Evolutionary conservation across 2,888 invertebrate species (phyloP), one percentile per base, ranked within the genome.

Genomic region (Oscheius sp.): DNA sequence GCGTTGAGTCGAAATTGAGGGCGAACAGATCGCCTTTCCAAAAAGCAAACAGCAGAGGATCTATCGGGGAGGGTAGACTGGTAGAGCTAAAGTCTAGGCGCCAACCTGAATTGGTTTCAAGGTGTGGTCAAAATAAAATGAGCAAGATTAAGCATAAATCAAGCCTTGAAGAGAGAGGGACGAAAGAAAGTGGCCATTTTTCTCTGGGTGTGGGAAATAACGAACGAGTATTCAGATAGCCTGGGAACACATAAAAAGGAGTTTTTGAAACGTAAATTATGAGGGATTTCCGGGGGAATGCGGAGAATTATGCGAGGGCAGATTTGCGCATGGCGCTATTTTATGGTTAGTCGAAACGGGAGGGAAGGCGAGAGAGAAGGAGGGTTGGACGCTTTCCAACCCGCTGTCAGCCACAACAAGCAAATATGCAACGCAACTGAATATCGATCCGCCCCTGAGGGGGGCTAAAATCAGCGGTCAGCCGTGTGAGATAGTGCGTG

Each of bases 351-450:
- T 68, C 68, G 53, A 68, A 68, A 68, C 35, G 68, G 42, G 42
- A 42, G 42, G 42, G 42, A 42, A 7, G 7, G 42, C 35, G 68
- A 7, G 42, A 42, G 42, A 7, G 42, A 42, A 7, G 7, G 42
- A 42, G 42, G 53, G 68, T 55, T 68, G 68, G 68, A 68, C 42
- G 68, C 68, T 55, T 55, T 53, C 68, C 68, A 68, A 68, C 53
- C 68, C 68, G 68, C 68, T 68, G 68, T 68, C 68, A 68, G 68
- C 68, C 70, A 70, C 70, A 70, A 70, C 70, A 70, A 70, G 58
- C 72, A 57, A 72, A 72, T 72, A 72, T 72, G 72, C 72, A 72
- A 62, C 57, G 72, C 72, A 62, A 72, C 72, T 62, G 51, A 62
- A 72, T 72, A 72, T 72, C 60, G 72, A 72, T 72, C 72, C 68